These are phyloP conservation scores for Digitonthophagus gazella DNA, from an alignment of 2,888 invertebrate species.

Conservation along the genomic window DNA sequence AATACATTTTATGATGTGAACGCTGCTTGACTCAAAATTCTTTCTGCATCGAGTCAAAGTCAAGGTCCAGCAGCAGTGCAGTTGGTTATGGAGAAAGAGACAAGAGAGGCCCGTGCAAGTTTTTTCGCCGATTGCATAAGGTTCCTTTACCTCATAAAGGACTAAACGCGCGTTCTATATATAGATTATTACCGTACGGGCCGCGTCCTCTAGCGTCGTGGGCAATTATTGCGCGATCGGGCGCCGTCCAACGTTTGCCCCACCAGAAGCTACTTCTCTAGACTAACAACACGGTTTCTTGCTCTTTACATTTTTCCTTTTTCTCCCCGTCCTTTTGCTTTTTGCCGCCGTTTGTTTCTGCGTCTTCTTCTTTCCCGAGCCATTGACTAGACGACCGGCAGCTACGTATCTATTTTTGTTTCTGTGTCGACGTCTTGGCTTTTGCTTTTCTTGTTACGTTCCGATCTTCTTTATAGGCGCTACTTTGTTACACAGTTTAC, in stretches of 20 bases:
- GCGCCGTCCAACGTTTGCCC: too few relatives aligned
- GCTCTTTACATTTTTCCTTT: too few relatives aligned
- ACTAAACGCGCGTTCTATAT: conserved; percentile 10
- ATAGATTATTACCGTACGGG: conserved; percentile 2
- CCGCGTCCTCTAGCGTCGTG: not conserved
- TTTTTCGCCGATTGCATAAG: conserved; percentile 16
- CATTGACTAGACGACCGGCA: too few relatives aligned
- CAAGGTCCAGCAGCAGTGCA: too few relatives aligned
- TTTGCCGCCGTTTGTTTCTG: not conserved
- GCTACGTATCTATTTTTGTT: not conserved
- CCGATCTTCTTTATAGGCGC: not conserved
- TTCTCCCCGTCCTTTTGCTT: not conserved
- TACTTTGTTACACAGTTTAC: not conserved
- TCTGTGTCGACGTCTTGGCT: not conserved
- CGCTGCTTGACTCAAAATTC: too few relatives aligned
- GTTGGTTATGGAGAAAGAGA: too few relatives aligned
- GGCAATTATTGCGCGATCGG: conserved; percentile 5
- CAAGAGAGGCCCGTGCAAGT: not conserved
- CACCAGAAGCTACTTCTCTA: conserved; percentile 1
- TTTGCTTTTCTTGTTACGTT: not conserved
- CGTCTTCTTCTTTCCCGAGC: too few relatives aligned
- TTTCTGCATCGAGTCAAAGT: too few relatives aligned
- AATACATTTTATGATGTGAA: too few relatives aligned
- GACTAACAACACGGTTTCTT: not conserved
- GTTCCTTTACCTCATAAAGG: conserved; percentile 14